Percentiles rank a stretch among this genome's conserved stretches.
Conservation (phyloP, 2,888 invertebrate species). For the Nasonia oneida region DNA sequence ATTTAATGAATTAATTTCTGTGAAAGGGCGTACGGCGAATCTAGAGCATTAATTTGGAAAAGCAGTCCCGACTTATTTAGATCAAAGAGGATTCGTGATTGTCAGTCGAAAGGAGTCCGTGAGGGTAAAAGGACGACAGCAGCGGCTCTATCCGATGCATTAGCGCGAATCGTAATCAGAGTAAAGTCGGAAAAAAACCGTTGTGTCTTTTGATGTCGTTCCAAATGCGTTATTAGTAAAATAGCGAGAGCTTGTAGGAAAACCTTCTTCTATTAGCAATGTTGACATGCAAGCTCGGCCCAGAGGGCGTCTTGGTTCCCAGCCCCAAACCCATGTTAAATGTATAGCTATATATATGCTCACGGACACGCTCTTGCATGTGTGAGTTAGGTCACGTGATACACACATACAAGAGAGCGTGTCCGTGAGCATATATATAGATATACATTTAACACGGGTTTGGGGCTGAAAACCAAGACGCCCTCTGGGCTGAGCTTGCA, state of each 20-base stretch:
- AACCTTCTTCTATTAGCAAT: neutral
- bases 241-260: neutral
- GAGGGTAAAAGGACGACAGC: neutral
- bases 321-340: too few relatives aligned
- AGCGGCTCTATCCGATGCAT: conserved; percentile 11
- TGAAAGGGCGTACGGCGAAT: neutral
- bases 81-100: conserved; percentile 55
- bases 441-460: too few relatives aligned
- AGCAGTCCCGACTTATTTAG: neutral
- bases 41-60: neutral
- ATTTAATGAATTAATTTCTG: conserved; percentile 42
- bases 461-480: too few relatives aligned
- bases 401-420: too few relatives aligned
- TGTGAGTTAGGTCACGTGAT: too few relatives aligned
- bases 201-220: neutral
- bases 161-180: neutral
- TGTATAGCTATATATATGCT: too few relatives aligned
- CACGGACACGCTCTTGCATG: too few relatives aligned
- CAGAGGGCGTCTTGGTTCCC: too few relatives aligned
- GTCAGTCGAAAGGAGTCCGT: neutral
- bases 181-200: neutral
- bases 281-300: too few relatives aligned
- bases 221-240: neutral
- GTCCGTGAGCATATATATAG: too few relatives aligned
- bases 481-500: too few relatives aligned